Evolutionary conservation across 1,140 invertebrate species (phyloP).

Genomic region (Drosophila biarmipes): DNA sequence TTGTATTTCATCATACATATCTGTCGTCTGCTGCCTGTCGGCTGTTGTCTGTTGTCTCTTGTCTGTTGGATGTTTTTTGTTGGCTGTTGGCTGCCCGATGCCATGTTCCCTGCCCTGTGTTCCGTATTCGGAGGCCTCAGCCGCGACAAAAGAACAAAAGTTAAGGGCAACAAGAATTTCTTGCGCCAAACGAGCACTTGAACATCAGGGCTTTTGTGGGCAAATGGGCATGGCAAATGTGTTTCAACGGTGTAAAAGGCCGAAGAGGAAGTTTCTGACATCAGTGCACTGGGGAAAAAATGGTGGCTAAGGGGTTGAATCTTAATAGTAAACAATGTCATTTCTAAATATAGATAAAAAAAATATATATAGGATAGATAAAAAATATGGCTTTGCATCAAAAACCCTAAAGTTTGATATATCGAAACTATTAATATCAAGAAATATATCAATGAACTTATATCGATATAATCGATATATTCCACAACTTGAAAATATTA

Average conservation of each 20-base stretch:
- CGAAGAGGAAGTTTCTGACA: background rate
- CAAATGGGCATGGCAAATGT: slow-evolving; percentile 43
- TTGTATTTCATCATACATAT: slow-evolving; percentile 79
- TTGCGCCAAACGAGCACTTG: slow-evolving; percentile 67
- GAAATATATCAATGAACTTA: no score
- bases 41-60: slow-evolving; percentile 4
- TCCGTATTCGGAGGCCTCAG: slow-evolving; percentile 2
- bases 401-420: no score
- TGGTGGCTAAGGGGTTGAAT: no score
- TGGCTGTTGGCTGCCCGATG: background rate
- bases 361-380: no score
- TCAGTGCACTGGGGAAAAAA: background rate
- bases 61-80: background rate
- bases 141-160: slow-evolving; percentile 54
- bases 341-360: no score
- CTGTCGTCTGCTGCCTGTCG: slow-evolving; percentile 50
- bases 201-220: slow-evolving; percentile 40
- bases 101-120: slow-evolving; percentile 1
- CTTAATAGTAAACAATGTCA: no score
- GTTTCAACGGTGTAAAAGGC: slow-evolving; percentile 17
- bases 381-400: background rate
- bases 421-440: no score
- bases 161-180: slow-evolving; percentile 38
- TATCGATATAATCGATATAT: no score
- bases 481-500: no score